Evolutionary conservation across 2,113 vertebrate species (phyloP), one percentile per base, ranked within the genome.

Genomic region (Mirza zaza): DNA sequence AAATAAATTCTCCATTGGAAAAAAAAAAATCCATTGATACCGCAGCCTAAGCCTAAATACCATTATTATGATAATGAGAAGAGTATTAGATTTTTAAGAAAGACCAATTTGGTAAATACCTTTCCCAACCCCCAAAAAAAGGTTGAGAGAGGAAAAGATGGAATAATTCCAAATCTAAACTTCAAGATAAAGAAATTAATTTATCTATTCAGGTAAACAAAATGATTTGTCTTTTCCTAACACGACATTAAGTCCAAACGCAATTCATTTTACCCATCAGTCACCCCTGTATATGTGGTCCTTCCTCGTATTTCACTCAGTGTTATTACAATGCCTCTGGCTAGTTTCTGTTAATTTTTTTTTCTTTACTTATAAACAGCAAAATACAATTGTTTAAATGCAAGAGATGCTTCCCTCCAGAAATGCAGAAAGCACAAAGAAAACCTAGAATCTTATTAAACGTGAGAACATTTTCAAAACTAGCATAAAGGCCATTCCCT

Each of bases 201-300:
- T 98, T 98, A 96, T 95, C 59, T 97, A 50, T 97, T 97, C 94
- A 93, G 96, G 83, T 97, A 98, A 97, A 97, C 94, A 98, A 94
- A 92, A 96, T 98, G 90, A 97, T 97, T 97, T 97, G 94, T 97
- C 94, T 98, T 98, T 97, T 97, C 87, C 88, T 97, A 98, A 98
- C 95, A 92, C 95, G 97, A 97, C 67, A 95, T 96, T 0, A 0
- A 97, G 81, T 96, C 95, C 96, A 97, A 98, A 96, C 8, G 32
- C 91, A 92, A 97, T 96, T 97, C 95, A 97, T 97, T 98, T 98
- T 97, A 83, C 88, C 94, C 86, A 97, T 98, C 95, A 95, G 96
- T 93, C 96, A 97, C 95, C 97, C 52, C 88, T 95, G 83, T 97
- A 87, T 83, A 29, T 92, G 29, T 86, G 73, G 61, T 96, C 68